These are phyloP conservation scores for Melanostoma mellinum DNA, from an alignment of 2,888 invertebrate species.

Conservation along the genomic window DNA sequence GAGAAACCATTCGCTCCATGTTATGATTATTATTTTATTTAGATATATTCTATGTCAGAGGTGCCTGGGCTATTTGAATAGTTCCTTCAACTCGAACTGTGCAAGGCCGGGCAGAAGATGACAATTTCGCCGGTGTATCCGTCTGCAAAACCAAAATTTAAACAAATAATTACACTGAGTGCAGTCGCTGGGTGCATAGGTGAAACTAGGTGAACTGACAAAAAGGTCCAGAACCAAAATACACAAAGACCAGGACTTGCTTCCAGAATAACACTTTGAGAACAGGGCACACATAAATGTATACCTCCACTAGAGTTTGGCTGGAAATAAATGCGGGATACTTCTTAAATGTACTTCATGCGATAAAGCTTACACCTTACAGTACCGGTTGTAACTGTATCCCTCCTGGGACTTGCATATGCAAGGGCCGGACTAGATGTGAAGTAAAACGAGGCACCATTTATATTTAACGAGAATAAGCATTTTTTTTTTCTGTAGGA, in stretches of 20 bases:
- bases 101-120: conserved; percentile 19
- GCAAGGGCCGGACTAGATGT: too few relatives aligned
- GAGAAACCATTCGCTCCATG: conserved; percentile 29
- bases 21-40: conserved; percentile 71
- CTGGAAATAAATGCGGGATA: conserved; percentile 28
- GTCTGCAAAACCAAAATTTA: conserved; percentile 16
- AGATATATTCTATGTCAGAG: conserved; percentile 39
- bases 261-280: conserved; percentile 65
- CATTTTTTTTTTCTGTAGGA: too few relatives aligned
- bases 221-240: conserved; percentile 44
- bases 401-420: too few relatives aligned
- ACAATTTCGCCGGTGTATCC: conserved; percentile 41
- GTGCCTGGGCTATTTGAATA: conserved; percentile 3
- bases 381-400: too few relatives aligned
- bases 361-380: too few relatives aligned
- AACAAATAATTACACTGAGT: conserved; percentile 58
- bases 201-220: conserved; percentile 17
- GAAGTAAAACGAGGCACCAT: too few relatives aligned
- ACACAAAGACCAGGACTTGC: conserved; percentile 45
- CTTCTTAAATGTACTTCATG: too few relatives aligned
- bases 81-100: conserved; percentile 21
- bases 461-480: too few relatives aligned
- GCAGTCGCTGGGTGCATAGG: conserved; percentile 34
- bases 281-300: conserved; percentile 52
- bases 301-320: conserved; percentile 8